Percentiles rank a stretch among this genome's conserved stretches.
Evolutionary conservation across 2,113 vertebrate genomes (phyloP).

Genomic region (Carettochelys insculpta): DNA sequence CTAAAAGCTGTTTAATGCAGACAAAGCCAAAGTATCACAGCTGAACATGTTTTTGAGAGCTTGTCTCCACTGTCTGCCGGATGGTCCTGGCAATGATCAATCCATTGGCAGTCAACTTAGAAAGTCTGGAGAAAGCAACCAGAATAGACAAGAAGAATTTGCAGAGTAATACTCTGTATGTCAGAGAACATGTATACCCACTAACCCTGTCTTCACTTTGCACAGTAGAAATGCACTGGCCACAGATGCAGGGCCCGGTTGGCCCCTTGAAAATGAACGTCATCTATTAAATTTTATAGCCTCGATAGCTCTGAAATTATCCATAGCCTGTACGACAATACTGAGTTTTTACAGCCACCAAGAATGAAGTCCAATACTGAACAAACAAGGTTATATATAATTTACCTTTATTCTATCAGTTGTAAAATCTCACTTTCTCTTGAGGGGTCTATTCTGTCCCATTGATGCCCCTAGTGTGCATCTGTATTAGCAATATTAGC

Average conservation of each 20-base stretch:
- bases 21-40: neutral
- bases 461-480: neutral
- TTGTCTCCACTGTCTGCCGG: no score
- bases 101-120: no score
- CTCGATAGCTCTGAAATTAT: neutral
- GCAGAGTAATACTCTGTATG: neutral
- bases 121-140: neutral
- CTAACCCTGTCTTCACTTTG: neutral
- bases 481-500: neutral
- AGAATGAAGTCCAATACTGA: constrained; percentile 13
- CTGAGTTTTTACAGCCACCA: constrained; percentile 18
- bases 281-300: constrained; percentile 23
- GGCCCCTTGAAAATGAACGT: neutral
- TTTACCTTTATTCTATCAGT: neutral
- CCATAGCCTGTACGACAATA: constrained; percentile 31
- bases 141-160: neutral
- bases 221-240: neutral
- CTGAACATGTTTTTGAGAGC: neutral
- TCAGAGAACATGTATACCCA: neutral
- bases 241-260: neutral
- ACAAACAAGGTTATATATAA: constrained; percentile 3
- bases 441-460: neutral
- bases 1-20: no score
- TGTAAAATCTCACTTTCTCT: constrained; percentile 3
- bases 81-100: no score